These are phyloP conservation scores for Pavo muticus DNA, from an alignment of 2,113 vertebrate species.

Conservation along the genomic window DNA sequence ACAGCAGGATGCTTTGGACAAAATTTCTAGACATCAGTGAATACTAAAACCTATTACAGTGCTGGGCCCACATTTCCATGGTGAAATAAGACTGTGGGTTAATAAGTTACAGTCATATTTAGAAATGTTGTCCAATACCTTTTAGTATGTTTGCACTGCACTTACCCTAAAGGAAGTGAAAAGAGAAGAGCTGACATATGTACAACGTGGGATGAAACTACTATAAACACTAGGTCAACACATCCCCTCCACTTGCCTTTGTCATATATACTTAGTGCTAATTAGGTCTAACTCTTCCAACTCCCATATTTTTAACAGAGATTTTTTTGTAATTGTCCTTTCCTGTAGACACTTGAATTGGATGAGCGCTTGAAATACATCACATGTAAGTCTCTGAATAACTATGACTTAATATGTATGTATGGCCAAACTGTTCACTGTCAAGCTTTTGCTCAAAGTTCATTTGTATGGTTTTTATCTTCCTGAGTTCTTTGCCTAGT, in stretches of 20 bases:
- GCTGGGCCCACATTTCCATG: accelerated
- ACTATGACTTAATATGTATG: neutral
- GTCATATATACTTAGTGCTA: neutral
- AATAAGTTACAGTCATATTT: neutral
- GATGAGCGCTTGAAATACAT: neutral
- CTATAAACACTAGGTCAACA: neutral
- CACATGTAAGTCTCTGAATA: neutral
- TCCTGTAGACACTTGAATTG: neutral
- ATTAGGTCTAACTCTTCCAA: neutral
- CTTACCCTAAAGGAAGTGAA: neutral
- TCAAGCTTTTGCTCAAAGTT: neutral
- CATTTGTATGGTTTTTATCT: neutral
- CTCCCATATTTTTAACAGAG: neutral
- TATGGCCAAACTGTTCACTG: neutral
- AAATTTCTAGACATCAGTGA: neutral
- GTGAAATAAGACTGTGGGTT: neutral
- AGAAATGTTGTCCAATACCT: neutral
- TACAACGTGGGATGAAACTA: neutral
- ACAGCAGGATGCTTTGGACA: neutral
- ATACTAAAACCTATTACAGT: neutral
- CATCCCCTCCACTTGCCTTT: neutral
- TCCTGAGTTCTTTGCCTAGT: neutral
- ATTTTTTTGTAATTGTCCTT: neutral
- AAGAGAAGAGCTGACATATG: neutral
- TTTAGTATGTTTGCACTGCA: neutral